Evolutionary conservation across 2,888 invertebrate genomes (phyloP).

Genomic region (Lathronympha strigana): DNA sequence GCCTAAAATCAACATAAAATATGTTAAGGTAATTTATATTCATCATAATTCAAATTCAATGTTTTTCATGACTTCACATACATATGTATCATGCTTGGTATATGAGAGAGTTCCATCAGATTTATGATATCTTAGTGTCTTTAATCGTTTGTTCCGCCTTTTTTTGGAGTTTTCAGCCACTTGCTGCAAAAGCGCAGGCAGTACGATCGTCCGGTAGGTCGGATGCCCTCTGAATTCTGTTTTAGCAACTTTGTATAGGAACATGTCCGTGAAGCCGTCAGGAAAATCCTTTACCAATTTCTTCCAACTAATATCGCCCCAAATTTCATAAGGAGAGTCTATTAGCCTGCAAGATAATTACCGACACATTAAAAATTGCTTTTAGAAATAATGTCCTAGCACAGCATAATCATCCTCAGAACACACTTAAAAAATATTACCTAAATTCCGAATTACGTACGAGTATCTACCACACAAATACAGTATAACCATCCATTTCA

Average conservation of each 20-base stretch:
- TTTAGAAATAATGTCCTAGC: too few species aligned
- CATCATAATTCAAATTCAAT: not conserved
- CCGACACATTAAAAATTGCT: not conserved
- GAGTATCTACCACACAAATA: too few species aligned
- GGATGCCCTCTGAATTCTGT: not conserved
- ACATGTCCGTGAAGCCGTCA: constrained; percentile 41
- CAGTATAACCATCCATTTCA: too few species aligned
- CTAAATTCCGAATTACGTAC: too few species aligned
- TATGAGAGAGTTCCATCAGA: constrained; percentile 20
- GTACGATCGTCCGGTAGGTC: constrained; percentile 26
- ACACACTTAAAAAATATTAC: too few species aligned
- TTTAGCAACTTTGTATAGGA: constrained; percentile 23
- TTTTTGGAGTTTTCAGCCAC: not conserved
- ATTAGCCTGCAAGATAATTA: constrained; percentile 37
- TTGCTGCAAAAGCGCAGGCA: constrained; percentile 11
- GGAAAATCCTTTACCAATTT: constrained; percentile 42
- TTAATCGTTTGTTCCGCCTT: not conserved
- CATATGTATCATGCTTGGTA: not conserved
- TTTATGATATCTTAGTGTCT: constrained; percentile 9
- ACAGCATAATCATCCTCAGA: too few species aligned
- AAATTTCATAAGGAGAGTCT: constrained; percentile 33
- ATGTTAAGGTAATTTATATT: not conserved
- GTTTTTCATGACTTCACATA: not conserved
- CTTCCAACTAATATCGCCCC: constrained; percentile 45
- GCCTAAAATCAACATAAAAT: not conserved